phyloP scores from a whole-genome alignment of 1,140 invertebrate species.

The Zophobas morio region DNA sequence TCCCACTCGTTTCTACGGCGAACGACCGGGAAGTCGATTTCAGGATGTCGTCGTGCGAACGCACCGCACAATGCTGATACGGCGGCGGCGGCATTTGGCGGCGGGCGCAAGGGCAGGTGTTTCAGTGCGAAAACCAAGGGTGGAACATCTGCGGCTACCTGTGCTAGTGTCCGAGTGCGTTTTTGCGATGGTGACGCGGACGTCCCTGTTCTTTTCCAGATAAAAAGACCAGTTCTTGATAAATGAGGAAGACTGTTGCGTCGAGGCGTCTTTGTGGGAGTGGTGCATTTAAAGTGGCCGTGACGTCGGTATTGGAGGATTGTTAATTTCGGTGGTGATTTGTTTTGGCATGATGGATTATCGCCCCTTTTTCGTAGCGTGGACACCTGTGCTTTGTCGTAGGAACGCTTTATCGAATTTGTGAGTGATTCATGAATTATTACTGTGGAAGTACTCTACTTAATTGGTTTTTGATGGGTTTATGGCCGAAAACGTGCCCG shows the following conservation, averaged over 20 bases:
- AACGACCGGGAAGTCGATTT: conserved; percentile 34
- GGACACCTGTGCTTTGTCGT: background rate
- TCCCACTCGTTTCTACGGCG: conserved; percentile 8
- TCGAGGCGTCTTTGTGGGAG: no score
- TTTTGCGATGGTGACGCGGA: background rate
- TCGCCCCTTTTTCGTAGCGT: background rate
- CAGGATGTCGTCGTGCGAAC: conserved; percentile 24
- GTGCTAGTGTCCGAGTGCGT: background rate
- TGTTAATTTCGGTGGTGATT: background rate
- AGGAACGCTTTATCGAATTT: conserved; percentile 1
- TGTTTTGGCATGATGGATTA: background rate
- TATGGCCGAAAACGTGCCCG: background rate
- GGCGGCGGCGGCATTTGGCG: background rate
- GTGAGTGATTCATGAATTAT: conserved; percentile 24
- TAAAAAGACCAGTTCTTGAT: no score
- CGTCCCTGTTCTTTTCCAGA: background rate
- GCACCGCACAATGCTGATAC: background rate
- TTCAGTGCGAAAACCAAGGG: background rate
- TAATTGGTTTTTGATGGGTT: conserved; percentile 4
- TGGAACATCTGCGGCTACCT: conserved; percentile 18
- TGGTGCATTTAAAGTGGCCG: no score
- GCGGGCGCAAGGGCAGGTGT: conserved; percentile 21
- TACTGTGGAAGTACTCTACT: background rate
- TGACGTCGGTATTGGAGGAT: background rate
- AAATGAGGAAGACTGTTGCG: no score